phyloP scores from a whole-genome alignment of 1,140 invertebrate species.

The Drosophila melanogaster region DNA sequence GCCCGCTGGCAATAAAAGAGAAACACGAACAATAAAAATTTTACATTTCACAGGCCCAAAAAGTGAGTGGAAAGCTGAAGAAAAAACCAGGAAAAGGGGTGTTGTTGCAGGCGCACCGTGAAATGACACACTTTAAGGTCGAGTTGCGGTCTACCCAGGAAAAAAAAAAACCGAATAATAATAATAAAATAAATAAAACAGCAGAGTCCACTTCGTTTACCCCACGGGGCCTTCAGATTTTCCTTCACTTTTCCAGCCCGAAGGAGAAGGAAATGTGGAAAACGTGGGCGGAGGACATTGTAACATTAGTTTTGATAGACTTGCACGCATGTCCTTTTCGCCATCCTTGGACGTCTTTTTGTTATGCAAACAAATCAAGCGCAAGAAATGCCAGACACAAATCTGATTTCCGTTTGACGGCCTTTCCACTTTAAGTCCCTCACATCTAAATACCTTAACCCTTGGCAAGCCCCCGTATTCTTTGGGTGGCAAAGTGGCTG shows the following conservation, averaged over 20 bases:
- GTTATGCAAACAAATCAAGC: constrained; percentile 72
- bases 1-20: constrained; percentile 75
- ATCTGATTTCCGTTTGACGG: constrained; percentile 74
- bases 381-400: constrained; percentile 59
- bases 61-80: constrained; percentile 19
- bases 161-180: constrained; percentile 13
- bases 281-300: constrained; percentile 2
- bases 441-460: constrained; percentile 21
- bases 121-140: constrained; percentile 75
- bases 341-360: constrained; percentile 41
- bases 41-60: constrained; percentile 64
- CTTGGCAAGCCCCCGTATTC: not conserved
- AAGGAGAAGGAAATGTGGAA: constrained; percentile 3
- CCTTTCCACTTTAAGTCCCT: not conserved
- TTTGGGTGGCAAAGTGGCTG: constrained; percentile 58
- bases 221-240: constrained; percentile 15
- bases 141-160: constrained; percentile 56
- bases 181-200: constrained; percentile 45
- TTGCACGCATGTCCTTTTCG: constrained; percentile 60
- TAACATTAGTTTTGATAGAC: constrained; percentile 76
- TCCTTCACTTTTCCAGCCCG: not conserved
- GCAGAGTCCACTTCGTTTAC: constrained; percentile 20
- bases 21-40: constrained; percentile 82
- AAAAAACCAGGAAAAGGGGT: not conserved
- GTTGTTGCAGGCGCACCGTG: constrained; percentile 9